Percentiles rank a stretch among this genome's conserved stretches.
Evolutionary conservation across 2,888 invertebrate species (phyloP).

Genomic region (Amorpha juglandis): DNA sequence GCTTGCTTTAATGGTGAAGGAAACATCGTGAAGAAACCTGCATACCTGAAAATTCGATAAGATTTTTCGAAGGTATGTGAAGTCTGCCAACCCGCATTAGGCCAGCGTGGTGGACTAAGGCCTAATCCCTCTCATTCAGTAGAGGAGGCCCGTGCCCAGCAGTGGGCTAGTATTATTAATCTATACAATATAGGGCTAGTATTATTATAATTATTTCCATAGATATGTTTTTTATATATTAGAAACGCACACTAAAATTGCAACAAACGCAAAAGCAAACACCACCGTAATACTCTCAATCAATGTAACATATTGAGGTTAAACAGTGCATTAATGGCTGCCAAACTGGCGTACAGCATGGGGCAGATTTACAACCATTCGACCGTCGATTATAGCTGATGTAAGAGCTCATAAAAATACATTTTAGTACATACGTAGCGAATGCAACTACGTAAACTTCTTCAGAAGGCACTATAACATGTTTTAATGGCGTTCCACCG

Average conservation of each 20-base stretch:
- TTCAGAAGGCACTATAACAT: conserved; percentile 28
- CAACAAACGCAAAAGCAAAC: neutral
- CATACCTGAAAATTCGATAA: too few relatives aligned
- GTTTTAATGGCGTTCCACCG: conserved; percentile 29
- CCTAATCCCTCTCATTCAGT: too few relatives aligned
- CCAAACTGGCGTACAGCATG: conserved; percentile 44
- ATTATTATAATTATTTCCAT: too few relatives aligned
- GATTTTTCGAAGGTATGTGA: too few relatives aligned
- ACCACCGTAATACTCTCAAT: conserved; percentile 26
- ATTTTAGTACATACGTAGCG: conserved; percentile 41
- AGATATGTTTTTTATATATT: too few relatives aligned
- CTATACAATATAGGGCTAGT: too few relatives aligned
- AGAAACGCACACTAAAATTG: neutral
- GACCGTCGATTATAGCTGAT: conserved; percentile 41
- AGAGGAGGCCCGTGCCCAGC: too few relatives aligned
- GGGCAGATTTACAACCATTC: conserved; percentile 49
- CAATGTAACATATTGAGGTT: conserved; percentile 36
- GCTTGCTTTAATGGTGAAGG: too few relatives aligned
- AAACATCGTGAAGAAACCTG: too few relatives aligned
- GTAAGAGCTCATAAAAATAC: conserved; percentile 49
- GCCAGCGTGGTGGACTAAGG: too few relatives aligned
- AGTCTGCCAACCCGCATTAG: too few relatives aligned
- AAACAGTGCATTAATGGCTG: conserved; percentile 45
- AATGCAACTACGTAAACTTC: conserved; percentile 39
- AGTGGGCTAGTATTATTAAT: too few relatives aligned